These are phyloP conservation scores for Motacilla tschutschensis DNA, from an alignment of 2,113 vertebrate genomes.

Conservation along the genomic window DNA sequence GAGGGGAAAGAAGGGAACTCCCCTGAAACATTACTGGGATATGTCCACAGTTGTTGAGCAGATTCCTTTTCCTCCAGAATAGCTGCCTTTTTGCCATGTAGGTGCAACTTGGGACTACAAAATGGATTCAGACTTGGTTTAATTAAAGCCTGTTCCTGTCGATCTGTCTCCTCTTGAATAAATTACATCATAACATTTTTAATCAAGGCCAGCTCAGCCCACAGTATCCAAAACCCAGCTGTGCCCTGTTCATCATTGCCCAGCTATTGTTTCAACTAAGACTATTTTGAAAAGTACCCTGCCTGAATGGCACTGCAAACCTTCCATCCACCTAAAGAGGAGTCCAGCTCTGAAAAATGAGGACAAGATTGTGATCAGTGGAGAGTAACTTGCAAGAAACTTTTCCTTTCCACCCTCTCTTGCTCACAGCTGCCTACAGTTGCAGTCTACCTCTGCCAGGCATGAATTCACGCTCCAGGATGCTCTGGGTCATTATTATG, in stretches of 20 bases:
- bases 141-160: background rate
- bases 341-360: background rate
- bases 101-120: background rate
- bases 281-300: background rate
- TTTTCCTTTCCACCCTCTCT: background rate
- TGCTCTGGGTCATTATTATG: background rate
- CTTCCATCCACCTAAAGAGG: background rate
- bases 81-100: background rate
- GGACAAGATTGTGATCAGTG: background rate
- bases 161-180: background rate
- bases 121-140: background rate
- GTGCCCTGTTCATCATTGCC: background rate
- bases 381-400: background rate
- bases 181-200: background rate
- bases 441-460: background rate
- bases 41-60: background rate
- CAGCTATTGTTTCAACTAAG: background rate
- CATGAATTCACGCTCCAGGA: background rate
- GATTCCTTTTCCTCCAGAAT: background rate
- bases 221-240: background rate
- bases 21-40: background rate
- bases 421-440: background rate
- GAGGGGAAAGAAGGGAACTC: background rate
- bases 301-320: background rate
- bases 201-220: background rate